Percentiles rank a stretch among this genome's conserved stretches.
phyloP scores from a whole-genome alignment of 1,140 invertebrate genomes.

The Thalassaphorura encarpata region DNA sequence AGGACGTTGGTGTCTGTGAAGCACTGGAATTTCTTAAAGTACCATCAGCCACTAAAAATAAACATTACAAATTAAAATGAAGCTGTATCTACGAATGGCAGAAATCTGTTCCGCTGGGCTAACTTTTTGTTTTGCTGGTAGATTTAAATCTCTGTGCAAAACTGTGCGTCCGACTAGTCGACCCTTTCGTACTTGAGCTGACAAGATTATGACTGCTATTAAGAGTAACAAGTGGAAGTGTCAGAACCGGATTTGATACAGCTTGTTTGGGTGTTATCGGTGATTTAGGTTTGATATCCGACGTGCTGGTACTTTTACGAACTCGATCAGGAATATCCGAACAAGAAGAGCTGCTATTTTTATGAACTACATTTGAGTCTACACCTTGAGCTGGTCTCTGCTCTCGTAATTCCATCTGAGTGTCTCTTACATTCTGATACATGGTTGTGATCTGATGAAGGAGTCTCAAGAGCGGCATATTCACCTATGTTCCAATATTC shows the following conservation, averaged over 20 bases:
- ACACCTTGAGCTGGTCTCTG: constrained; percentile 54
- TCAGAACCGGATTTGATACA: too few species aligned
- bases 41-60: constrained; percentile 15
- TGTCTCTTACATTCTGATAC: constrained; percentile 95
- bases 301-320: too few species aligned
- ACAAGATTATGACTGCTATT: too few species aligned
- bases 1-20: constrained; percentile 27
- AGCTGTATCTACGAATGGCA: too few species aligned
- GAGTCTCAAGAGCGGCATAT: constrained; percentile 86
- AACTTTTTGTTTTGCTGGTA: too few species aligned
- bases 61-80: too few species aligned
- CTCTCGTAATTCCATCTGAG: constrained; percentile 67
- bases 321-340: constrained; percentile 18
- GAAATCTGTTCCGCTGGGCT: too few species aligned
- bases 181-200: too few species aligned
- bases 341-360: constrained; percentile 27
- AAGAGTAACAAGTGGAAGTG: too few species aligned
- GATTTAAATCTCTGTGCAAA: constrained; percentile 74
- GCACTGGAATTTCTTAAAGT: constrained; percentile 24
- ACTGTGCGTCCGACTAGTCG: constrained; percentile 59
- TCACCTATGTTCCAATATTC: too few species aligned
- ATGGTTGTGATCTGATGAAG: constrained; percentile 94
- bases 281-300: too few species aligned
- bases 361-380: constrained; percentile 33
- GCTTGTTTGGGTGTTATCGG: too few species aligned